Conservation (phyloP, 1,140 invertebrate species). For the Tetramorium alpestre region DNA sequence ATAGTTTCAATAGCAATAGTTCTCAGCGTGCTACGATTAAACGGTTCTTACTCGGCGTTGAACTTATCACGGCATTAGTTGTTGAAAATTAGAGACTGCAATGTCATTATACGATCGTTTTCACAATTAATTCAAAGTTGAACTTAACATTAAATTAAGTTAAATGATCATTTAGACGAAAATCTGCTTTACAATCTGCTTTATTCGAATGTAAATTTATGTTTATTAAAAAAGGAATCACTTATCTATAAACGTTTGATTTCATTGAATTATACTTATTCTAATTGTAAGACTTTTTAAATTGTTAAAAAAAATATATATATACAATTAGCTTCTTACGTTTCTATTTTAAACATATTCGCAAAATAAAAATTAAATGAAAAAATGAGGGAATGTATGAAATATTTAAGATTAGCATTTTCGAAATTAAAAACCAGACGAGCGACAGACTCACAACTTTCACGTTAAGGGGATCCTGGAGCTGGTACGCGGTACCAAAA, state of each 20-base stretch:
- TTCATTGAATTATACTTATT: background rate
- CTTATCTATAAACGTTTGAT: background rate
- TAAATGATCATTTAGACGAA: too few species aligned
- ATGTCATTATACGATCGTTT: background rate
- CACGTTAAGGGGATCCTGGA: background rate
- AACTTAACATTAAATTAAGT: background rate
- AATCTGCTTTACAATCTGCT: background rate
- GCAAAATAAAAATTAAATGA: background rate
- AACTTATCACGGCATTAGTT: conserved; percentile 1
- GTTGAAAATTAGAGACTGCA: background rate
- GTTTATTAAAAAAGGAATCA: background rate
- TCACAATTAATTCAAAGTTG: conserved; percentile 4
- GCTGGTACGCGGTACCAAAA: too few species aligned
- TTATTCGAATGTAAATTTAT: background rate
- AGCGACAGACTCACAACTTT: background rate
- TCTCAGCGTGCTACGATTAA: conserved; percentile 57
- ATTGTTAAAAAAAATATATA: background rate
- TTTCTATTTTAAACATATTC: background rate
- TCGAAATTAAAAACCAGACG: background rate
- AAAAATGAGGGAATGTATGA: background rate
- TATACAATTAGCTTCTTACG: background rate
- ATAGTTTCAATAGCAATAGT: background rate
- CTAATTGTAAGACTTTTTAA: background rate
- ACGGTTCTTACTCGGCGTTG: conserved; percentile 33
- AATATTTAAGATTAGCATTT: background rate